Conservation (phyloP, 2,113 vertebrate species). For the Hippocampus mohnikei region DNA sequence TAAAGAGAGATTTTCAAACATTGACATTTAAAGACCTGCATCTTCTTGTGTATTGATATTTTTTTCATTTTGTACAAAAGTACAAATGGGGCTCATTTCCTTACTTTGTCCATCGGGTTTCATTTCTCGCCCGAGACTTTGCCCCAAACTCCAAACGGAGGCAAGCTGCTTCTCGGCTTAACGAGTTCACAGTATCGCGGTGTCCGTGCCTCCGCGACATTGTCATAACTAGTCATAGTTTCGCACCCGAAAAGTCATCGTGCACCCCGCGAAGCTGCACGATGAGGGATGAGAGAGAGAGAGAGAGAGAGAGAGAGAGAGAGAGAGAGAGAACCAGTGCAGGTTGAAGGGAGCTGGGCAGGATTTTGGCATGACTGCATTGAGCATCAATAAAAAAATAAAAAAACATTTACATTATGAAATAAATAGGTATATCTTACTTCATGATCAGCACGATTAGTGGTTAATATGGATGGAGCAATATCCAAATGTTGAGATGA, state of each 20-base stretch:
- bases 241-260: conserved; percentile 23
- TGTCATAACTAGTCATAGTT: conserved; percentile 47
- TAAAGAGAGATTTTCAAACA: not conserved
- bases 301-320: not conserved
- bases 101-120: not conserved
- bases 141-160: not conserved
- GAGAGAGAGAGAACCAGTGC: no score
- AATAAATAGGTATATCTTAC: no score
- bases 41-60: not conserved
- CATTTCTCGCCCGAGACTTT: not conserved
- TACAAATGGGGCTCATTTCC: not conserved
- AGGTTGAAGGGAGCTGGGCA: not conserved
- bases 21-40: not conserved
- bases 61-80: not conserved
- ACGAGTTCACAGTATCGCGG: conserved; percentile 35
- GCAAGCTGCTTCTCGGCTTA: conserved; percentile 27
- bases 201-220: conserved; percentile 33
- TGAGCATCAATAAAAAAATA: not conserved
- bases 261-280: not conserved
- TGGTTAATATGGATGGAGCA: no score
- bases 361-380: not conserved
- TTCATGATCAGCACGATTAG: not conserved
- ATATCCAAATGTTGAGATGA: no score
- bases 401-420: not conserved
- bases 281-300: not conserved